A percentile compares a stretch with the other conserved stretches of the same genome.
Evolutionary conservation across 2,888 invertebrate species (phyloP).

Genomic region (Spilosoma lubricipeda): DNA sequence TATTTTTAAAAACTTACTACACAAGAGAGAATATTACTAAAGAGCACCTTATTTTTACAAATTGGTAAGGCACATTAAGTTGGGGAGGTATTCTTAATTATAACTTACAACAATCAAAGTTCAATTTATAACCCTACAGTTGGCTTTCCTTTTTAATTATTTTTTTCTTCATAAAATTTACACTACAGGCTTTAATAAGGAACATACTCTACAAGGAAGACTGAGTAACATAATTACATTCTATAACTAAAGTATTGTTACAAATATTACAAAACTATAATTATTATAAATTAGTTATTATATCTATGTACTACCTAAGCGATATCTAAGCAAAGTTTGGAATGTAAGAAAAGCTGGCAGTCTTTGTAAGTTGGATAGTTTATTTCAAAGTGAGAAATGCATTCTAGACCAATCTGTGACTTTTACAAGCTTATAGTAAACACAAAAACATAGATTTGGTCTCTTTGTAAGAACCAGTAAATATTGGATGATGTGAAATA

Average conservation of each 20-base stretch:
- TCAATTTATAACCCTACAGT: slow-evolving; percentile 14
- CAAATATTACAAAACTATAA: slow-evolving; percentile 57
- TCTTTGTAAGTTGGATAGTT: slow-evolving; percentile 53
- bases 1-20: slow-evolving; percentile 32
- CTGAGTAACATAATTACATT: slow-evolving; percentile 50
- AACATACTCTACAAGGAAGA: slow-evolving; percentile 51
- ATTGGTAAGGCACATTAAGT: slow-evolving; percentile 61
- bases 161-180: slow-evolving; percentile 24
- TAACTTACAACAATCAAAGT: slow-evolving; percentile 3
- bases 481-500: neutral
- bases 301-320: slow-evolving; percentile 26
- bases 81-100: neutral
- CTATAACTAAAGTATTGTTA: slow-evolving; percentile 44
- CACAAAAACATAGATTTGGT: too few species aligned
- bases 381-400: slow-evolving; percentile 29
- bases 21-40: slow-evolving; percentile 47
- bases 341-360: slow-evolving; percentile 67
- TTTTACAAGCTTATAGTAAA: neutral
- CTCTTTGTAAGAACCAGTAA: too few species aligned
- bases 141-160: neutral
- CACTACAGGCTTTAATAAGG: slow-evolving; percentile 40
- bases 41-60: slow-evolving; percentile 61
- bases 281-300: slow-evolving; percentile 65
- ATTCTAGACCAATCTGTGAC: slow-evolving; percentile 20
- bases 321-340: slow-evolving; percentile 61